phyloP scores from a whole-genome alignment of 2,888 invertebrate genomes.

The Oligia latruncula region DNA sequence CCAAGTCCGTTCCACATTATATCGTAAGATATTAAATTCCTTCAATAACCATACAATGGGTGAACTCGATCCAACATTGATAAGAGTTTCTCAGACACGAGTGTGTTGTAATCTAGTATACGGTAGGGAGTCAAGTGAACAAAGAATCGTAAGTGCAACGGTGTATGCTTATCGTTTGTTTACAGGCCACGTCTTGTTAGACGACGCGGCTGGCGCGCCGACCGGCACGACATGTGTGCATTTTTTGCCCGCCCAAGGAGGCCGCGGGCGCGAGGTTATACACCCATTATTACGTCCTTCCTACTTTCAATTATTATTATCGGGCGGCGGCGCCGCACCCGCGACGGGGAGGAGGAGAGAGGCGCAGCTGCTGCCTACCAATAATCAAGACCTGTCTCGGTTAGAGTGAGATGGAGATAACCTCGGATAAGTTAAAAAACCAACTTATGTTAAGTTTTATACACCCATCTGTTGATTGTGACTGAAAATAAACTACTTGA shows the following conservation, averaged over 20 bases:
- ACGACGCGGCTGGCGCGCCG: conserved; percentile 76
- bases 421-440: conserved; percentile 66
- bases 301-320: conserved; percentile 91
- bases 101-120: conserved; percentile 74
- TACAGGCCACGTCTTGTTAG: conserved; percentile 77
- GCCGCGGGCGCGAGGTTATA: conserved; percentile 90
- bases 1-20: conserved; percentile 12
- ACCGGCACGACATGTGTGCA: conserved; percentile 87
- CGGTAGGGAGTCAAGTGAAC: conserved; percentile 77
- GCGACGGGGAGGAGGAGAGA: conserved; percentile 90
- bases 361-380: conserved; percentile 91
- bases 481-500: background rate
- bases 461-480: background rate
- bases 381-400: conserved; percentile 88
- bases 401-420: conserved; percentile 83
- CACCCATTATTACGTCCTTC: conserved; percentile 91
- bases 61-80: conserved; percentile 73
- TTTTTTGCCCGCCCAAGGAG: conserved; percentile 91
- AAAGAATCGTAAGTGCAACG: conserved; percentile 76
- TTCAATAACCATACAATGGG: conserved; percentile 60
- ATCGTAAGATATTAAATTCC: conserved; percentile 43
- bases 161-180: conserved; percentile 81
- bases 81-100: conserved; percentile 76
- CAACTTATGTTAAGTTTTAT: conserved; percentile 46
- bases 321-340: conserved; percentile 89